Evolutionary conservation across 2,888 invertebrate genomes (phyloP).

Genomic region (Polietes domitor): DNA sequence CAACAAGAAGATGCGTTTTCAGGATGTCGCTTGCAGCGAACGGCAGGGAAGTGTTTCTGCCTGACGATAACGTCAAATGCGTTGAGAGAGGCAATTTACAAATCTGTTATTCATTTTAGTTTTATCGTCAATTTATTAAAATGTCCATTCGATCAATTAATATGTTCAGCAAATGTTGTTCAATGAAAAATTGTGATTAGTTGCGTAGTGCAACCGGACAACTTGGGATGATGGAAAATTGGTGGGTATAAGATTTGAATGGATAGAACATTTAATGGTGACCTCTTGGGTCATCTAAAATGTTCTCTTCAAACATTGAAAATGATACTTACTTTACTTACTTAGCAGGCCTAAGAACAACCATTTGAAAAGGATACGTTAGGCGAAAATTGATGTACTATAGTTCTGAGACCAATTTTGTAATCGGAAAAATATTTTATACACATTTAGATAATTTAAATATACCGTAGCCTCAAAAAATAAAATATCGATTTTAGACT

Average conservation of each 20-base stretch:
- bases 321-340: too few relatives aligned
- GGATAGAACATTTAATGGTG: too few relatives aligned
- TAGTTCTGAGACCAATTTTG: too few relatives aligned
- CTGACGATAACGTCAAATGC: not conserved
- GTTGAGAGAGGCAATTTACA: constrained; percentile 6
- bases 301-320: too few relatives aligned
- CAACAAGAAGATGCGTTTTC: constrained; percentile 1
- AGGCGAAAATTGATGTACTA: too few relatives aligned
- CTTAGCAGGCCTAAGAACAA: too few relatives aligned
- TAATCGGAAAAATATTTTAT: too few relatives aligned
- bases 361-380: too few relatives aligned
- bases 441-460: too few relatives aligned
- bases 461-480: too few relatives aligned
- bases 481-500: too few relatives aligned
- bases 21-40: not conserved
- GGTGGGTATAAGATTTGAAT: not conserved
- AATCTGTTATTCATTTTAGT: constrained; percentile 20
- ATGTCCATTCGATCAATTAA: constrained; percentile 3
- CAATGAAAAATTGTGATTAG: not conserved
- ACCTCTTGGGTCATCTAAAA: too few relatives aligned
- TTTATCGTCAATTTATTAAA: constrained; percentile 35
- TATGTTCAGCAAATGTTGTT: constrained; percentile 4
- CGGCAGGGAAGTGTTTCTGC: not conserved
- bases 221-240: not conserved
- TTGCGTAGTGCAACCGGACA: not conserved